These are phyloP conservation scores for Botia almorhae DNA, from an alignment of 2,797 vertebrate genomes.

Conservation along the genomic window DNA sequence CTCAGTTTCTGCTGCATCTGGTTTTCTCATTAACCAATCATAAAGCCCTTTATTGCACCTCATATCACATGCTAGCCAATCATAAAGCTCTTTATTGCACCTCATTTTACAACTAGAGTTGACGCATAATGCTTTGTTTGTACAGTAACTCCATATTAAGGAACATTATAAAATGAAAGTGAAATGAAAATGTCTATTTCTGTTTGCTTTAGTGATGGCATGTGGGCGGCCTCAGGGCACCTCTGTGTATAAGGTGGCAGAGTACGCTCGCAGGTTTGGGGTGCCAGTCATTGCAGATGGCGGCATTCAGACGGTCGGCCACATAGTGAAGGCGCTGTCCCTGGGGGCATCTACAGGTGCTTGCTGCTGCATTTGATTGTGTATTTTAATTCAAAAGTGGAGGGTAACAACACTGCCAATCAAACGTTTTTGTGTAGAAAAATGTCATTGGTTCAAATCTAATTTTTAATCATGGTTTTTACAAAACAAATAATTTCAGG, in stretches of 20 bases:
- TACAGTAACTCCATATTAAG: background rate
- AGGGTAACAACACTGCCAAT: no score
- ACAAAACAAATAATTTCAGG: no score
- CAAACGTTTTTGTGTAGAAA: no score
- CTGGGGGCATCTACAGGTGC: conserved; percentile 83
- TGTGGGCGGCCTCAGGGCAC: conserved; percentile 84
- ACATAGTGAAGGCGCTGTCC: conserved; percentile 83
- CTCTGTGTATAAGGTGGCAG: conserved; percentile 83
- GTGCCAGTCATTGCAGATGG: conserved; percentile 84
- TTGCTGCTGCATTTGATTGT: no score
- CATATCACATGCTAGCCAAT: background rate
- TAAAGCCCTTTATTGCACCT: background rate
- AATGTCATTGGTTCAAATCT: no score
- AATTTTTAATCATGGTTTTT: no score
- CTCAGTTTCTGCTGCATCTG: no score
- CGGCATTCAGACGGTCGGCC: conserved; percentile 83
- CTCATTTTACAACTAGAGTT: background rate
- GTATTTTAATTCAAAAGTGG: no score
- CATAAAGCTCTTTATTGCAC: background rate
- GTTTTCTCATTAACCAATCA: no score
- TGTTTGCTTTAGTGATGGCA: conserved; percentile 76
- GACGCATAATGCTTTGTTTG: background rate
- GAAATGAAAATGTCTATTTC: background rate
- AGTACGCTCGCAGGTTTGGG: conserved; percentile 82
- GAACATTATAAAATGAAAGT: background rate